Evolutionary conservation across 2,113 vertebrate species (phyloP).

Genomic region (Ceyx margarethae): DNA sequence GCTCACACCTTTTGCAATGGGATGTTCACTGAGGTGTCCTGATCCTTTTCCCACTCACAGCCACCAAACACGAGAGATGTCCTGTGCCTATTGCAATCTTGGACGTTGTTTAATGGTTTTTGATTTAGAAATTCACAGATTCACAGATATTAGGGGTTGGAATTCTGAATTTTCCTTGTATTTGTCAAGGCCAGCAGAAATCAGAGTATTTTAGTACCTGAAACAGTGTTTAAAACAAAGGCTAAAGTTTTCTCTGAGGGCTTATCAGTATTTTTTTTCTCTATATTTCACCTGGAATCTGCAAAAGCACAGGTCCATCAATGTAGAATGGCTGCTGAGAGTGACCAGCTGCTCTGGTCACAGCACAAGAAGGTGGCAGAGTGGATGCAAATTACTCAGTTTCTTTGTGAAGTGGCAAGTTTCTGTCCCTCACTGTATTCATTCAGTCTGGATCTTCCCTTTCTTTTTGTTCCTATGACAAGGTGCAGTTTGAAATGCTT

Average conservation of each 20-base stretch:
- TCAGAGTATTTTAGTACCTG: rapidly evolving
- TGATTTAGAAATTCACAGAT: no score
- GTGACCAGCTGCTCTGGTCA: no score
- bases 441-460: neutral
- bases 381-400: neutral
- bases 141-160: neutral
- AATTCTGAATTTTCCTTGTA: neutral
- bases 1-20: neutral
- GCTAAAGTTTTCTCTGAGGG: neutral
- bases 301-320: neutral
- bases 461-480: neutral
- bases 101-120: neutral
- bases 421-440: neutral
- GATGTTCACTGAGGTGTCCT: neutral
- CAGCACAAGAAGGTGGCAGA: neutral
- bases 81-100: rapidly evolving
- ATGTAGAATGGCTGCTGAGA: neutral
- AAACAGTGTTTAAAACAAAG: neutral
- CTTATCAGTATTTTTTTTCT: neutral
- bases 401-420: neutral
- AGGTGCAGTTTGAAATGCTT: neutral
- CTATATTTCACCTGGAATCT: neutral
- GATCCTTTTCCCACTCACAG: neutral
- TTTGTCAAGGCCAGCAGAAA: neutral
- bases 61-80: neutral